Base-by-base conservation (phyloP, 1,140 invertebrate species). In the Macrosteles quadrilineatus region DNA sequence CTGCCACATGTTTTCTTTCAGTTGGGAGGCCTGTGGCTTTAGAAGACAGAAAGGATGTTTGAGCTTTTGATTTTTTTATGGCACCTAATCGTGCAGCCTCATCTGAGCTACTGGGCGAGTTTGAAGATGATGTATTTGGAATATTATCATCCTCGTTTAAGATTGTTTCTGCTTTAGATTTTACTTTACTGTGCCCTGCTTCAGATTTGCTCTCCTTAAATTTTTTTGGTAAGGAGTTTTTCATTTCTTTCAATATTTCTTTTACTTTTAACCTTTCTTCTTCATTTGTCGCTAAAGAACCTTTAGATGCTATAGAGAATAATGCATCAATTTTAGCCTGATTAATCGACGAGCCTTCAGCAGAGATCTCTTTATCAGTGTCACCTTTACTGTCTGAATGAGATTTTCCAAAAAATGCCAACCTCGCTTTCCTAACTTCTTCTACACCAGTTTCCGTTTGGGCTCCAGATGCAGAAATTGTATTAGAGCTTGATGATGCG, bases 161-260 rank as follows among this genome's bases (percentile, higher is more conserved):
- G 63, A 12, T 69, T 69, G 36, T 32, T 43, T 36, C 32, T 12
- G 29, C 27, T 1, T 21, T 47, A 30, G 17, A 53, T 9, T 68
- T 40, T 30, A n/a, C 23, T 66, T 74, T 63, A 68, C 9, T 21
- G 55, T 53, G 27, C 4, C 50, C 50, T 55, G 32, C 40, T 17
- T 17, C 59, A 11, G 27, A 17, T 25, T 50, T 21, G 63, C 74
- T 77, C 0, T 73, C 66, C 31, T 79, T 78, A 17, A 76, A 74
- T 31, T 82, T 74, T 75, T 87, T 87, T 1, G 87, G 84, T 71
- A 88, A 74, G n/a, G 86, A 87, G 76, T 87, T 84, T 74, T 88
- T 87, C 86, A 88, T 87, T 76, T 88, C 86, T 73, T 87, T 87
- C 68, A 88, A 72, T 82, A 87, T 86, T 74, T 87, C 86, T 71